These are phyloP conservation scores for Pyrrhosoma nymphula DNA, from an alignment of 2,888 invertebrate genomes.

Conservation along the genomic window DNA sequence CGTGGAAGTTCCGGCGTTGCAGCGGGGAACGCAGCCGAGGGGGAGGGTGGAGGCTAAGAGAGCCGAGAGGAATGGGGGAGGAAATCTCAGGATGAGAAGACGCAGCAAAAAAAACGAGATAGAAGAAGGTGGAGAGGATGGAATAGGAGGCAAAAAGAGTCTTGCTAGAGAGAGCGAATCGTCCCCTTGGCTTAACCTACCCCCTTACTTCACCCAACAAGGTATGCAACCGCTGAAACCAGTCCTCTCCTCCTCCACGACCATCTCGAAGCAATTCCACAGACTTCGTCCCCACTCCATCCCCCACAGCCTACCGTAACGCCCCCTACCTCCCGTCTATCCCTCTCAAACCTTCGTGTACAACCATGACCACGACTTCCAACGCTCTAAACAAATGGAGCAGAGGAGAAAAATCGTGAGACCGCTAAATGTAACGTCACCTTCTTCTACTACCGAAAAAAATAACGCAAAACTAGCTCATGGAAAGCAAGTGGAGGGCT, in stretches of 20 bases:
- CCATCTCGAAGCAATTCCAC: not conserved
- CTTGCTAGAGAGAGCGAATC: no score
- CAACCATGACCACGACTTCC: no score
- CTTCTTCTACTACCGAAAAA: no score
- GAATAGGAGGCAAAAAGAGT: not conserved
- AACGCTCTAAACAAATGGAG: no score
- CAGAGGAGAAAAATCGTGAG: no score
- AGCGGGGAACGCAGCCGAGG: constrained; percentile 36
- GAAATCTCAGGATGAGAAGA: not conserved
- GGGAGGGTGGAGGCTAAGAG: not conserved
- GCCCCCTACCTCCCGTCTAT: no score
- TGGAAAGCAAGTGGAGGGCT: no score
- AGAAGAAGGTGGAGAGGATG: not conserved
- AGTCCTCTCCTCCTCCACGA: not conserved
- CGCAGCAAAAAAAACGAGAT: not conserved
- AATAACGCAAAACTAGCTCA: no score
- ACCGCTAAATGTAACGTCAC: no score
- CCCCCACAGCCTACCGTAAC: no score
- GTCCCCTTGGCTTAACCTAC: no score
- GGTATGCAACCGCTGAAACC: constrained; percentile 52
- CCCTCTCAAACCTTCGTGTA: not conserved
- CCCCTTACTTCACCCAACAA: not conserved
- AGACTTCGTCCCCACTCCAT: not conserved
- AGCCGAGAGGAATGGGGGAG: not conserved
- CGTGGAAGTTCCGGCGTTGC: constrained; percentile 56